Evolutionary conservation across 1,140 invertebrate species (phyloP), one percentile per base, ranked within the genome.

Genomic region (Diabrotica virgifera): DNA sequence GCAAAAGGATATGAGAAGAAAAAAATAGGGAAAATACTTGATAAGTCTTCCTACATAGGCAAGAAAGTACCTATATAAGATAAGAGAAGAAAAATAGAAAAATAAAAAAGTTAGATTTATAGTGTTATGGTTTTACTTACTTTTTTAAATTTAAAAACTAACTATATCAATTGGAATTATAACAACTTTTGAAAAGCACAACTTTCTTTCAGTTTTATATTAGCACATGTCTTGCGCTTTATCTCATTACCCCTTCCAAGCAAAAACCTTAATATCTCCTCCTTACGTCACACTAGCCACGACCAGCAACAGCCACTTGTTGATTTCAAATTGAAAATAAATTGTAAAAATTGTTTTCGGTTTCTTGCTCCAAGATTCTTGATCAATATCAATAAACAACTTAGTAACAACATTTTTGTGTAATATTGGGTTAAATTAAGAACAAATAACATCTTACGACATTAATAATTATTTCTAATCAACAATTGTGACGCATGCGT

Each of bases 141-240:
- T 24, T 24, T 24, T 24, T 24, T 4, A n/a, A 24, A 24, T 24
- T 24, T 24, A 24, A 24, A 24, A 24, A 24, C 24, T 24, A 24
- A 24, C 24, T 24, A 24, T 24, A 24, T 24, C 24, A 24, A 24
- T 24, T 24, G 24, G 24, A 24, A 24, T 24, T 24, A 24, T 24
- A 24, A 24, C 24, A 24, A 24, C 24, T 24, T 24, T 52, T 52
- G 53, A 55, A 35, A 55, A 24, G 36, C 14, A 9, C 53, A 37
- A 9, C 55, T 10, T 57, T 24, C 36, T 36, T 57, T 36, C 55
- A 7, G n/a, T 57, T 57, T 57, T 57, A 57, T 57, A 57, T 35
- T 12, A 36, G 37, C 55, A 57, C 24, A 36, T 36, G 55, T 46
- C 40, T n/a, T 46, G 40, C 40, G 40, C 40, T 46, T 10, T 46